These are phyloP conservation scores for Peromyscus leucopus DNA, from an alignment of 2,113 vertebrate genomes.

Conservation along the genomic window DNA sequence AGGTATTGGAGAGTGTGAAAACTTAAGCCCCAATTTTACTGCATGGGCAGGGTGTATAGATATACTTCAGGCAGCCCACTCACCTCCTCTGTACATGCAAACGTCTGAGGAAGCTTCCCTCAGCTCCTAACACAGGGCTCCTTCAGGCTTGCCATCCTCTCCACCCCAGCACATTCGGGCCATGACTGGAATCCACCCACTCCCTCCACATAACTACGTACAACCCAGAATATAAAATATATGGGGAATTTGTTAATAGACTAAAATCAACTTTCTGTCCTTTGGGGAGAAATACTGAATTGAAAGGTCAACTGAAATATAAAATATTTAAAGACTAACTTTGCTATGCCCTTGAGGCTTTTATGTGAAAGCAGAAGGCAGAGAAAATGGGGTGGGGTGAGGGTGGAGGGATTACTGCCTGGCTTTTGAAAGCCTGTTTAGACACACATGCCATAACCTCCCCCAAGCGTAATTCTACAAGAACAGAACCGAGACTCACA, in stretches of 20 bases:
- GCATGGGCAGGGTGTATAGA: background rate
- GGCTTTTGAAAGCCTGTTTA: background rate
- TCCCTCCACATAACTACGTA: background rate
- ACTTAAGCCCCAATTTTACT: background rate
- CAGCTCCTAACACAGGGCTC: background rate
- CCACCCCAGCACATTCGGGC: too few relatives aligned
- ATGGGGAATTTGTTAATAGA: background rate
- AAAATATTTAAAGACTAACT: background rate
- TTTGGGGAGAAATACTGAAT: background rate
- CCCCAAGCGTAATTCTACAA: background rate
- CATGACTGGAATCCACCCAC: background rate
- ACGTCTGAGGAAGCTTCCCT: background rate
- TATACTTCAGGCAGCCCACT: background rate
- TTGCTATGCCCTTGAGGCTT: background rate
- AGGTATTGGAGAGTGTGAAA: background rate
- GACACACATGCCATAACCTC: background rate
- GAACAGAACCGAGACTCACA: background rate
- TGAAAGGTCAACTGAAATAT: background rate
- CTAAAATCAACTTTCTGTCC: background rate
- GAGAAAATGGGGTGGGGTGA: accelerated
- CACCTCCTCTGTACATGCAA: accelerated
- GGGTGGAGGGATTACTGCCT: background rate
- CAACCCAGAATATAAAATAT: background rate
- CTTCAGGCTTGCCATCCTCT: background rate
- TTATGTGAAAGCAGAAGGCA: background rate